Evolutionary conservation across 1,140 invertebrate species (phyloP), one percentile per base, ranked within the genome.

Genomic region (Plodia interpunctella): DNA sequence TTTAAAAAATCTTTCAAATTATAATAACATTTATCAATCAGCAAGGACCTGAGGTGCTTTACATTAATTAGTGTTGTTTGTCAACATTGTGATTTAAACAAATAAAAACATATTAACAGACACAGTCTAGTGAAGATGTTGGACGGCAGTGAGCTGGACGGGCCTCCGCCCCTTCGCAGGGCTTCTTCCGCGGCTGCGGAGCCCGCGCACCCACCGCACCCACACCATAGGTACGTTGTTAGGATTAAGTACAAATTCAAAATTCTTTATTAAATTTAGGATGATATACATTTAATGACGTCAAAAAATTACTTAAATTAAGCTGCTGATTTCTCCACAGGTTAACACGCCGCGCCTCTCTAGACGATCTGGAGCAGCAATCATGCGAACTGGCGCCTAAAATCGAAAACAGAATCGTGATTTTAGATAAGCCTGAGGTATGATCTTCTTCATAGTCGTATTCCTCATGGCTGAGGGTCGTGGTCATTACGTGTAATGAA

Each of bases 51-150:
- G n/a, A n/a, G n/a, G n/a, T n/a, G n/a, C n/a, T n/a, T n/a, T n/a
- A n/a, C n/a, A n/a, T n/a, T n/a, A n/a, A n/a, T n/a, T n/a, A n/a
- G n/a, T n/a, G n/a, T n/a, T n/a, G n/a, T n/a, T n/a, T n/a, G n/a
- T n/a, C n/a, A n/a, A n/a, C n/a, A n/a, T n/a, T n/a, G n/a, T n/a
- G n/a, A n/a, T n/a, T n/a, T n/a, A n/a, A n/a, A n/a, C n/a, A n/a
- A n/a, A 25, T 6, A 2, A 25, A 25, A 25, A 2, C 21, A 3
- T 17, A 4, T 44, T 15, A 15, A 5, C 76, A 93, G 94, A 64
- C 94, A 95, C 68, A 95, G 94, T 74, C 82, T 95, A 55, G 94
- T 95, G 18, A 95, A 95, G 82, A 94, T 94, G 91, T 78, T 95
- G 65, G 94, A 95, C 63, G 91, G 90, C 49, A 90, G 88, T 64